phyloP scores from a whole-genome alignment of 2,113 vertebrate species.

The Tylochromis polylepis region DNA sequence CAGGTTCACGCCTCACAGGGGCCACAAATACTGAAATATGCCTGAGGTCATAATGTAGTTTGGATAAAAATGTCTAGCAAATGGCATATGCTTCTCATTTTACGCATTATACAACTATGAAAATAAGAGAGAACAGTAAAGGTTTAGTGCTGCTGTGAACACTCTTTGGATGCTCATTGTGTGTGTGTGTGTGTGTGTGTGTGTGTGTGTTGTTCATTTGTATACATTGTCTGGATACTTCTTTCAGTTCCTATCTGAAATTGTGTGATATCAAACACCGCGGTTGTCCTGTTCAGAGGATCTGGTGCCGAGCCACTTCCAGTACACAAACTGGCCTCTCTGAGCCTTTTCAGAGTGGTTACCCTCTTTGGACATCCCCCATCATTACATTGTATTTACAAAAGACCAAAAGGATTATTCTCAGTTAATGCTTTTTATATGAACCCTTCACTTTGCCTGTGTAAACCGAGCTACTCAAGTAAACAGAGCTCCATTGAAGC shows the following conservation, averaged over 20 bases:
- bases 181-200: background rate
- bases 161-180: background rate
- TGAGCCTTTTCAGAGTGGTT: slow-evolving; percentile 25
- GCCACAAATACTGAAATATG: background rate
- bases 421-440: slow-evolving; percentile 58
- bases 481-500: slow-evolving; percentile 53
- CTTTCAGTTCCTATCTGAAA: background rate
- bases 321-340: slow-evolving; percentile 6
- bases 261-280: slow-evolving; percentile 3
- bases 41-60: background rate
- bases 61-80: background rate
- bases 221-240: background rate
- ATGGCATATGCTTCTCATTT: background rate
- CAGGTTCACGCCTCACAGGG: background rate
- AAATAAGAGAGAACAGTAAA: background rate
- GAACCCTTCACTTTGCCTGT: slow-evolving; percentile 48
- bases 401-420: slow-evolving; percentile 53
- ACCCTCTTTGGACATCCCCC: slow-evolving; percentile 32
- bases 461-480: slow-evolving; percentile 53
- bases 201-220: background rate
- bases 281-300: background rate
- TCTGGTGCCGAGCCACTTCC: background rate
- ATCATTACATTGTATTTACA: slow-evolving; percentile 62
- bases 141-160: background rate
- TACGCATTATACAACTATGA: background rate